These are phyloP conservation scores for Polymixis flavicincta DNA, from an alignment of 2,888 invertebrate genomes.

Conservation along the genomic window DNA sequence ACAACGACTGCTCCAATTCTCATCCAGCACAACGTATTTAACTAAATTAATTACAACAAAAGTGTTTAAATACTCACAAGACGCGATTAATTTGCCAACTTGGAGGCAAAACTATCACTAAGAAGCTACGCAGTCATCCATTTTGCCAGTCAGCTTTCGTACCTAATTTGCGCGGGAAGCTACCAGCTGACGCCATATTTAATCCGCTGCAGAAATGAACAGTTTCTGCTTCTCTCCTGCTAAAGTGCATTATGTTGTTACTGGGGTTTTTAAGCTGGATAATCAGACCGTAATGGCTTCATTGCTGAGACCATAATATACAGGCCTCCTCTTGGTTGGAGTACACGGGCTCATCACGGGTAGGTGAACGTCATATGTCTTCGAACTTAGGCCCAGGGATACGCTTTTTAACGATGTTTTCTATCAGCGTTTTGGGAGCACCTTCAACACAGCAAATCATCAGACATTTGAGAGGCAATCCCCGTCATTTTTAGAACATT, in stretches of 20 bases:
- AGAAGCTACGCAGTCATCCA: constrained; percentile 26
- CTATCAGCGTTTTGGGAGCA: neutral
- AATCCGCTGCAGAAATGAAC: constrained; percentile 4
- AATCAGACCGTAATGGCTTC: neutral
- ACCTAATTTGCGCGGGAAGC: constrained; percentile 40
- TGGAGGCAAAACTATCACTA: constrained; percentile 13
- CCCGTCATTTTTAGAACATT: too few species aligned
- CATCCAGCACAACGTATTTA: constrained; percentile 4
- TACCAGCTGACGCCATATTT: constrained; percentile 39
- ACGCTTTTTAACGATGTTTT: neutral
- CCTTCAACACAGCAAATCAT: neutral
- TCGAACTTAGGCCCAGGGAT: neutral
- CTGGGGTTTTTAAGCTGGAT: neutral
- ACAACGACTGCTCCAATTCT: neutral
- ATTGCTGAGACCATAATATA: neutral
- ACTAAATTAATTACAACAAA: constrained; percentile 10
- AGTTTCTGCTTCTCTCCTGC: neutral
- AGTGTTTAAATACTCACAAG: neutral
- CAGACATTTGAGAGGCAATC: too few species aligned
- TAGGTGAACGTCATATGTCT: neutral
- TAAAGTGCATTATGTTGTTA: neutral
- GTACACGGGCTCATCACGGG: neutral
- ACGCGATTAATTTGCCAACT: constrained; percentile 26
- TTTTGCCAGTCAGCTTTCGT: constrained; percentile 18
- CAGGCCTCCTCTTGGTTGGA: neutral